These are phyloP conservation scores for Camponotus vicinus DNA, from an alignment of 1,140 invertebrate species.

Conservation along the genomic window DNA sequence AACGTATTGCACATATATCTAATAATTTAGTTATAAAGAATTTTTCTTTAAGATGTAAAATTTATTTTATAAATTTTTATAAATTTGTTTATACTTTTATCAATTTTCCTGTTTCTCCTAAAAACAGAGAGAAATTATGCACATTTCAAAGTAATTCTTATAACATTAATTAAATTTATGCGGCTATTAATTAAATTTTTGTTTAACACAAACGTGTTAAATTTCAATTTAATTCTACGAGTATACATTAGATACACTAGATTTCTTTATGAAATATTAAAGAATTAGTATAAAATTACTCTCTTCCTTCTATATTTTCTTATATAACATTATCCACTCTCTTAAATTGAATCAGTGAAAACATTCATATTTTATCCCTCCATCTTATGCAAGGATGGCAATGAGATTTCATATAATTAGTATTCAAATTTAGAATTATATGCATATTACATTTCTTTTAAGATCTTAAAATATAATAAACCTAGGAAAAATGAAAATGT, in stretches of 20 bases:
- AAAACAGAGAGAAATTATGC: no score
- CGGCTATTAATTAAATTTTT: no score
- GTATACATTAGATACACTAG: neutral
- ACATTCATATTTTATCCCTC: no score
- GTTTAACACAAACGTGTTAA: neutral
- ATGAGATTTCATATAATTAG: no score
- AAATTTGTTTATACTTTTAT: neutral
- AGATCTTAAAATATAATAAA: no score
- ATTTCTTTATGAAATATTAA: neutral
- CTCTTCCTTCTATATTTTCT: neutral
- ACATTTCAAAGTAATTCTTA: no score
- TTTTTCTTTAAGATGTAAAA: neutral
- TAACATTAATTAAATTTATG: conserved; percentile 17
- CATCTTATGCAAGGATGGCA: no score
- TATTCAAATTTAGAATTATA: no score
- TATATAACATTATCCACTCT: neutral
- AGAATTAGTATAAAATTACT: neutral
- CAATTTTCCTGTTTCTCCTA: neutral
- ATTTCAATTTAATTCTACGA: neutral
- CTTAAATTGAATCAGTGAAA: no score
- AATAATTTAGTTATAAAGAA: neutral
- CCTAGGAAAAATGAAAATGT: no score
- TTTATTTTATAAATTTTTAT: neutral
- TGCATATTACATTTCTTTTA: no score
- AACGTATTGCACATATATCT: neutral